Percentiles rank a stretch among this genome's conserved stretches.
phyloP scores from a whole-genome alignment of 2,888 invertebrate species.

The Yponomeuta cagnagella region DNA sequence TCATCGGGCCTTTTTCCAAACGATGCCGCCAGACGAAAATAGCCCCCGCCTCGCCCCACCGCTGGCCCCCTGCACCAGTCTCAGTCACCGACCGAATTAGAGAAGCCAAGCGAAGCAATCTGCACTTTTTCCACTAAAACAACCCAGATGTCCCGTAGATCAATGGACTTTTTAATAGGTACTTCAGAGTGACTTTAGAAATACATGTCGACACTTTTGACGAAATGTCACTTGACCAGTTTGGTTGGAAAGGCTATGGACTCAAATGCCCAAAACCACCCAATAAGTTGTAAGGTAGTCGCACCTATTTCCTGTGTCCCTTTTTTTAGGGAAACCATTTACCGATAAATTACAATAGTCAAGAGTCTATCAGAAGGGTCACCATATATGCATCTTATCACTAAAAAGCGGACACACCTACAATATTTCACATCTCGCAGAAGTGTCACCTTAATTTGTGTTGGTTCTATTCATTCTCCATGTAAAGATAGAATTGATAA shows the following conservation, averaged over 20 bases:
- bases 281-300: not conserved
- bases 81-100: conserved; percentile 71
- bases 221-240: not conserved
- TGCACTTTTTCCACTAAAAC: conserved; percentile 33
- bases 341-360: not conserved
- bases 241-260: not conserved
- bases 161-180: conserved; percentile 4
- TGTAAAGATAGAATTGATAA: not conserved
- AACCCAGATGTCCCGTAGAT: conserved; percentile 14
- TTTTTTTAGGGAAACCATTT: not conserved
- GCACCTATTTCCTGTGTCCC: not conserved
- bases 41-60: conserved; percentile 56
- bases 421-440: not conserved
- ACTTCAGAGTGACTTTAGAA: not conserved
- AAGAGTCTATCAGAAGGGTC: not conserved
- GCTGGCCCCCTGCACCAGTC: conserved; percentile 41
- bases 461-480: not conserved
- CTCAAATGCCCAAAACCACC: not conserved
- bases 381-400: no score
- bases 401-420: not conserved
- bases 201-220: not conserved
- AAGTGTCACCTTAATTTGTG: not conserved
- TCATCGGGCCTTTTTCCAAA: conserved; percentile 72
- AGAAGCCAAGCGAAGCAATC: conserved; percentile 37
- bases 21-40: conserved; percentile 76